Evolutionary conservation across 2,888 invertebrate species (phyloP), one percentile per base, ranked within the genome.

Genomic region (Aphelenchoides bicaudatus): DNA sequence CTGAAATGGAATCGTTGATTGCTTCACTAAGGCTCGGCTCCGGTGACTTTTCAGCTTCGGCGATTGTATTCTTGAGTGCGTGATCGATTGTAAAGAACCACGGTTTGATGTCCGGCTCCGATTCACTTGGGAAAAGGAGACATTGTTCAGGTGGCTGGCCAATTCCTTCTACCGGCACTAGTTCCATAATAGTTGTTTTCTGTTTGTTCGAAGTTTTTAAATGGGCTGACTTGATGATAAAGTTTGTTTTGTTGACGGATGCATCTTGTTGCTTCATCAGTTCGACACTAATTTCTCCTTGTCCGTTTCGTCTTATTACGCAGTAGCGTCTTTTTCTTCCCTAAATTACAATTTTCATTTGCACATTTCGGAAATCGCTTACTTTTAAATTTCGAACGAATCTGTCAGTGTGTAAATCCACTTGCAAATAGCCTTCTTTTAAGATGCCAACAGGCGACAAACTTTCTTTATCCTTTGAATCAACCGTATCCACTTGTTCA

Each of bases 251-350:
- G 43, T 43, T 43, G 10, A 25, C 6, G 13, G 52, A 2, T 1
- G 19, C 8, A 51, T 51, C 38, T 13, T 64, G 53, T 10, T 63
- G 65, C 28, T 69, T 69, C 30, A 56, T 59, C 27, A 69, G 59
- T 50, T 76, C 73, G 30, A 75, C 58, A 2, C 63, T 60, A 8
- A 75, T 66, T 5, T 66, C 65, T 6, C 70, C 68, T n/a, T 64
- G 70, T 38, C 67, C 68, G 6, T 62, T 48, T 13, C 72, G 54
- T 34, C 70, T 39, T 23, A 75, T 39, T 10, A 72, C 54, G 49
- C 75, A 76, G 51, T 67, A 76, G 25, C 75, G 65, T 30, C 34
- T 66, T 70, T 56, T 74, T 73, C 37, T 67, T 62, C 2, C 71
- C 68, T 59, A 66, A 25, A 38, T 56, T 38, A 3, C 16, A 55